Evolutionary conservation across 2,888 invertebrate genomes (phyloP), one percentile per base, ranked within the genome.

Genomic region (Malacosoma neustria): DNA sequence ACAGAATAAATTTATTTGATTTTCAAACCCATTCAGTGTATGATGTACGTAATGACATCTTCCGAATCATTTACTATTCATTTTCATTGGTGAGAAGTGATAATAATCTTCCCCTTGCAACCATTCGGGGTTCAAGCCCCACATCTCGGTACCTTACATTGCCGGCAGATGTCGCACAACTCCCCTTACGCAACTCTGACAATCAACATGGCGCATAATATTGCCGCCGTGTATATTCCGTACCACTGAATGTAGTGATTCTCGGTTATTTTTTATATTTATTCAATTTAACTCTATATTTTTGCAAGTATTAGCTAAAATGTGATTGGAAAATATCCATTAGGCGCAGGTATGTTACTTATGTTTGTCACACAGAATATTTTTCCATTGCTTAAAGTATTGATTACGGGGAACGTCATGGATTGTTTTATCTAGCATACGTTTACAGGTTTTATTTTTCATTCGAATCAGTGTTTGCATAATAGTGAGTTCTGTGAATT

Each of bases 161-260:
- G 49, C 44, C 58, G 54, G 46, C 59, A 76, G 76, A 69, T 76
- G 76, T 65, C 74, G 66, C 49, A 35, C 42, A 35, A 37, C 45
- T 48, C 51, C 54, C 53, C 44, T 44, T 46, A 39, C 48, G 40
- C 49, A 54, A 47, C 52, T 57, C 51, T 53, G 50, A 51, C 56
- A 53, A 46, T 44, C 42, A 45, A 46, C 39, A 53, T 58, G 54
- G 49, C 51, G 44, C 31, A 45, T 29, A 35, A 30, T 36, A 35
- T 33, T 33, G 34, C 40, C 42, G 37, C 31, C 39, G 39, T 32
- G 33, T 30, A 36, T 36, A 36, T 11, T 30, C 33, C 36, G 30
- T 29, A 45, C 44, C 49, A 40, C 60, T n/a, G 7, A 32, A 32
- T 14, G 31, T 34, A 34, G 38, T 38, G 32, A 22, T 35, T 22